Conservation (phyloP, 1,140 invertebrate species). For the Caenorhabditis briggsae region DNA sequence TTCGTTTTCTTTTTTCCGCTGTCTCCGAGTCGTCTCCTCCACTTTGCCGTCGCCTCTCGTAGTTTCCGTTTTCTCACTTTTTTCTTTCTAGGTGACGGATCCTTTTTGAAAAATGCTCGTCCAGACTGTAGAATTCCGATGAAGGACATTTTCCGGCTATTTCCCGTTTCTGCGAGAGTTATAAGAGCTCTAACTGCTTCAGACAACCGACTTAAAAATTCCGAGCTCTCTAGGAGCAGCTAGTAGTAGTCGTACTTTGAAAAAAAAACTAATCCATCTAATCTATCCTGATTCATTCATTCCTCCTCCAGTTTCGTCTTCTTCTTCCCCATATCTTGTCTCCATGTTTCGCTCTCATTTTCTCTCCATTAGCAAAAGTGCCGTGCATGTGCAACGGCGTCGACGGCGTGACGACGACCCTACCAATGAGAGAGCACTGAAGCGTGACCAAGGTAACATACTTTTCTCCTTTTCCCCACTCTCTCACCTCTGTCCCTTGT, state of each 20-base stretch:
- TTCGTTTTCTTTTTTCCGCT: constrained; percentile 43
- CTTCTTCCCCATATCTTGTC: neutral
- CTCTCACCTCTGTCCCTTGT: neutral
- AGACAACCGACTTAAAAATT: no score
- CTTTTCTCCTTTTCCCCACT: constrained; percentile 23
- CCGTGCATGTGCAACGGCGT: neutral
- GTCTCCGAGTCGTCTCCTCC: constrained; percentile 30
- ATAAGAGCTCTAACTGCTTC: no score
- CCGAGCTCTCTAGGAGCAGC: no score
- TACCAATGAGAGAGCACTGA: constrained; percentile 48
- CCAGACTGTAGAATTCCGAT: no score
- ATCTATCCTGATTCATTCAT: neutral
- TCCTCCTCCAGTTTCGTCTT: neutral
- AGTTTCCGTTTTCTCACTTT: constrained; percentile 35
- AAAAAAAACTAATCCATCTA: neutral
- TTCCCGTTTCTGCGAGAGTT: no score
- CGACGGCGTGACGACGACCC: constrained; percentile 18
- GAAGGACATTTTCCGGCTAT: no score
- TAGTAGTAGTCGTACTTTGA: neutral
- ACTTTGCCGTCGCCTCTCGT: neutral
- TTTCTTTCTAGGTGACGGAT: constrained; percentile 1
- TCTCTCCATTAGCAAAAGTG: constrained; percentile 43
- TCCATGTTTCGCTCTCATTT: constrained; percentile 6
- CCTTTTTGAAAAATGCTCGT: neutral
- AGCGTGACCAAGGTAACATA: constrained; percentile 55